These are phyloP conservation scores for Monochamus alternatus DNA, from an alignment of 2,888 invertebrate species.

Conservation along the genomic window DNA sequence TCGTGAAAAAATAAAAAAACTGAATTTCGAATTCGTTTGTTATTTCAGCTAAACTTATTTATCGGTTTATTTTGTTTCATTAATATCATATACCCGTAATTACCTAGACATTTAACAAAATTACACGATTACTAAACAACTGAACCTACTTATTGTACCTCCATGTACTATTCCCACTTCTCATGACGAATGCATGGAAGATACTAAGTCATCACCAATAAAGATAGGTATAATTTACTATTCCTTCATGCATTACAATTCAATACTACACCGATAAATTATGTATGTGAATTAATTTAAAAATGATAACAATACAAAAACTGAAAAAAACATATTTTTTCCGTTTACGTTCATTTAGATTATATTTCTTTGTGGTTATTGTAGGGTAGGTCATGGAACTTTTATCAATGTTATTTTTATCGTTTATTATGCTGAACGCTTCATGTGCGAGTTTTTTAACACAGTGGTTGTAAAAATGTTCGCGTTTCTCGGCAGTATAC, in stretches of 20 bases:
- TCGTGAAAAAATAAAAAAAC: too few relatives aligned
- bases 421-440: conserved; percentile 48
- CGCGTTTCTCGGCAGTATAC: too few relatives aligned
- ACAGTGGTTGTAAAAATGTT: conserved; percentile 50
- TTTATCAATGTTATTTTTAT: conserved; percentile 66
- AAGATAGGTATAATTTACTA: neutral
- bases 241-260: conserved; percentile 29
- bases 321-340: conserved; percentile 40
- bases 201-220: too few relatives aligned
- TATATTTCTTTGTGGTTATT: conserved; percentile 58
- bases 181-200: too few relatives aligned
- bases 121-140: too few relatives aligned
- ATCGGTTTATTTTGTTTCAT: too few relatives aligned
- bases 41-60: too few relatives aligned
- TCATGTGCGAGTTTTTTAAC: conserved; percentile 48
- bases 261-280: conserved; percentile 25
- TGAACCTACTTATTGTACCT: too few relatives aligned
- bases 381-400: conserved; percentile 69
- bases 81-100: too few relatives aligned
- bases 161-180: too few relatives aligned
- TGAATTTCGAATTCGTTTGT: too few relatives aligned
- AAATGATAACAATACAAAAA: conserved; percentile 51
- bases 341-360: conserved; percentile 58
- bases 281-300: conserved; percentile 26
- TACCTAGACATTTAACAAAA: too few relatives aligned